Base-by-base conservation (phyloP, 2,797 vertebrate genomes). In the Gymnoscopelus microlampas region DNA sequence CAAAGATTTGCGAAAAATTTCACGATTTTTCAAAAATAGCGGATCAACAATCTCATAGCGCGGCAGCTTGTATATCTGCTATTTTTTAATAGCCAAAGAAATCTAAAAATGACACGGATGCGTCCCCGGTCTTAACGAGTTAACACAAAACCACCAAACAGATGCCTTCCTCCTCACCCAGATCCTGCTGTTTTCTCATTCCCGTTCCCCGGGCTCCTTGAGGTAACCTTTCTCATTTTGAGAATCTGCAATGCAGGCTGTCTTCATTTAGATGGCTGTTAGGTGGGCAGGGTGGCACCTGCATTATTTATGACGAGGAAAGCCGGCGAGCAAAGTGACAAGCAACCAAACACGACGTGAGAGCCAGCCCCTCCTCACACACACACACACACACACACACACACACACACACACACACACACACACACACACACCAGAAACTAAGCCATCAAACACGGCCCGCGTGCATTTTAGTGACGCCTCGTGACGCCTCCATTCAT, bases 231-330 rank as follows among this genome's bases (percentile, higher is more conserved):
- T 83, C 78, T 85, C 83, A 76, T 88, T 87, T 73, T 39, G 68
- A 70, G 84, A 89, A 81, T 85, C 85, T 85, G 88, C 88, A 87
- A 78, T 85, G 84, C 88, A 87, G 85, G 66, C 83, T 80, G 79
- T 80, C 84, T 90, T 88, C 87, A 83, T 89, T 92, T 88, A 87
- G 87, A 84, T 82, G 87, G 81, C 75, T 87, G 55, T 68, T 56
- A 47, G 63, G 48, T 83, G 86, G 84, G 80, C 84, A 82, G 83
- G 86, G 82, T 81, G 75, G 79, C 47, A 79, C 56, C 83, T 92
- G 88, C 88, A 92, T 91, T 91, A 92, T 92, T 93, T 92, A 91
- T 92, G 85, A 90, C 76, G 85, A 91, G 82, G 83, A 81, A 68
- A 86, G 87, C 79, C 70, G 47, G 80, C 73, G 75, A 7, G 83